Base-by-base conservation (phyloP, 2,888 invertebrate species). In the Drosophila subsilvestris region DNA sequence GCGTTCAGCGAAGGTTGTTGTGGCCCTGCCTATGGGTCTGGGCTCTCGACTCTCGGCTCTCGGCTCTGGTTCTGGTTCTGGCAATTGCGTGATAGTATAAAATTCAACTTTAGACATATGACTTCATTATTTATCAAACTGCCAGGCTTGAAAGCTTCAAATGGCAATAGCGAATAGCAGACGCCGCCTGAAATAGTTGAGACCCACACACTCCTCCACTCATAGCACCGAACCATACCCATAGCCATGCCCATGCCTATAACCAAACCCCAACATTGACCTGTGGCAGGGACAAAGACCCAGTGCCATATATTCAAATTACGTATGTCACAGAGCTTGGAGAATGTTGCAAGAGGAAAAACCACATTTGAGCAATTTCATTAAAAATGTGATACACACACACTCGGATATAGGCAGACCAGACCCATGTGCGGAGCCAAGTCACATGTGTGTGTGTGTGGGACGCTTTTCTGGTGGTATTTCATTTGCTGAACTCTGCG, bases 41-140 rank as follows among this genome's bases (percentile, higher is more conserved):
- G 22, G 29, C 1, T 37, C 17, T 25, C 32, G 60, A n/a, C 27
- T 25, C 18, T 6, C 0, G 49, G 37, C n/a, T 42, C 22, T 53
- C 27, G 56, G 29, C 43, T 22, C 22, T 37, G 55, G 45, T 43
- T 22, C 22, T 37, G 55, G 45, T 43, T 47, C 25, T 44, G 59
- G 62, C 80, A 79, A 86, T 89, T 82, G 90, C 88, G 90, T 88
- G 88, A 73, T 82, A 75, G 66, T 68, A 59, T 74, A 78, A 77
- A 79, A 88, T 88, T 89, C 82, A 87, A 87, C 83, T 74, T 75
- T 74, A 75, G 88, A 89, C 78, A 79, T 88, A 87, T 87, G 76
- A 90, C 89, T 88, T 88, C 88, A 88, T 88, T 88, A 88, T 89
- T 88, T 90, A 88, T 88, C 79, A 89, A 82, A 77, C 66, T 57